Percentiles rank a stretch among this genome's conserved stretches.
phyloP scores from a whole-genome alignment of 2,888 invertebrate genomes.

The Pogonocherus hispidulus region DNA sequence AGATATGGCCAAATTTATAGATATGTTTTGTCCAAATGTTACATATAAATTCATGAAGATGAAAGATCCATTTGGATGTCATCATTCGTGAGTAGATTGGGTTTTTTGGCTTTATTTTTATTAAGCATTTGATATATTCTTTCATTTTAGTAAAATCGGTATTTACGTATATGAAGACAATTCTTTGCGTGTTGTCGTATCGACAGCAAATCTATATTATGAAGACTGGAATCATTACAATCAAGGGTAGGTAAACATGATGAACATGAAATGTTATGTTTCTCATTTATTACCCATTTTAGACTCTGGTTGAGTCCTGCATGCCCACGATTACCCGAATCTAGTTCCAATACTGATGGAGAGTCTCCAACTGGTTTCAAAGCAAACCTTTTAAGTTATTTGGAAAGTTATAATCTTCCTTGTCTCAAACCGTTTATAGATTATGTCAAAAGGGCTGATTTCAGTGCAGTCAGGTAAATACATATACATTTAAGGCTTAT shows the following conservation, averaged over 20 bases:
- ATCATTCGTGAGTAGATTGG: constrained; percentile 82
- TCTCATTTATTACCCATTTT: constrained; percentile 36
- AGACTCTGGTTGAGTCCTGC: constrained; percentile 92
- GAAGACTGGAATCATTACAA: constrained; percentile 96
- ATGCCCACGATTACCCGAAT: constrained; percentile 77
- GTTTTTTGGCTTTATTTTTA: no score
- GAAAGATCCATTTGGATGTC: constrained; percentile 86
- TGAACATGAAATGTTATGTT: neutral
- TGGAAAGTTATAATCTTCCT: constrained; percentile 80
- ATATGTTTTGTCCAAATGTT: constrained; percentile 74
- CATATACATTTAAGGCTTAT: no score
- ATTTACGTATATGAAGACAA: constrained; percentile 85
- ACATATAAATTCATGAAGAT: constrained; percentile 79
- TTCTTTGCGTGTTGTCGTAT: constrained; percentile 87
- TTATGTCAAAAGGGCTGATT: constrained; percentile 83
- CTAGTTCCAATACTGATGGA: constrained; percentile 72
- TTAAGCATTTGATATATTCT: no score
- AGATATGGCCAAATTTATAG: constrained; percentile 68
- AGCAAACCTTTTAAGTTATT: constrained; percentile 80
- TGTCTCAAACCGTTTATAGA: constrained; percentile 81
- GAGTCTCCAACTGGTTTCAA: constrained; percentile 91
- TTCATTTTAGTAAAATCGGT: constrained; percentile 94
- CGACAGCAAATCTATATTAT: constrained; percentile 91
- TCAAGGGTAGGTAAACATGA: constrained; percentile 78
- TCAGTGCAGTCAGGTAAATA: constrained; percentile 82